A percentile compares a stretch with the other conserved stretches of the same genome.
Evolutionary conservation across 1,140 invertebrate species (phyloP).

Genomic region (Sesamia nonagrioides): DNA sequence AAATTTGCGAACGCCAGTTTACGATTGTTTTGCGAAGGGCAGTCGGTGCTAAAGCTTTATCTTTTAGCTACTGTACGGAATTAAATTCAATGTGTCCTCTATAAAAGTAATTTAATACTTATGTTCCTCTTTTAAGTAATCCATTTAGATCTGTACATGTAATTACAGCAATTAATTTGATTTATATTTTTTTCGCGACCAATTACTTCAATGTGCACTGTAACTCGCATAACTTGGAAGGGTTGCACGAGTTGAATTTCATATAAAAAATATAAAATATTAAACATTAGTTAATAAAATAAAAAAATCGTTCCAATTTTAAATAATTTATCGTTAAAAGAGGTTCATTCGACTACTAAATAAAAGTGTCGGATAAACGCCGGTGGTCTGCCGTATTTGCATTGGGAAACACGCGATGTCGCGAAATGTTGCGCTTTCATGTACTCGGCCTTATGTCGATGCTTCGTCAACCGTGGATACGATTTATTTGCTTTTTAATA

Average conservation of each 20-base stretch:
- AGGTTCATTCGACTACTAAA: background rate
- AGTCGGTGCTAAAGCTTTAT: slow-evolving; percentile 6
- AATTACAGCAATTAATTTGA: slow-evolving; percentile 14
- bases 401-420: slow-evolving; percentile 52
- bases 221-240: slow-evolving; percentile 8
- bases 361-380: slow-evolving; percentile 37
- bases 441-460: slow-evolving; percentile 45
- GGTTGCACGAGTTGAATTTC: background rate
- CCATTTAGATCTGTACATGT: slow-evolving; percentile 25
- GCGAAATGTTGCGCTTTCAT: slow-evolving; percentile 55
- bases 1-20: slow-evolving; percentile 37
- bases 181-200: slow-evolving; percentile 22
- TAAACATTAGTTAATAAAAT: too few species aligned
- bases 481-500: slow-evolving; percentile 34
- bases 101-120: slow-evolving; percentile 9
- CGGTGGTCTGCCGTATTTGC: slow-evolving; percentile 56
- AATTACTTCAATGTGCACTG: slow-evolving; percentile 7
- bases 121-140: slow-evolving; percentile 3
- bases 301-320: background rate
- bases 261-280: slow-evolving; percentile 14
- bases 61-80: slow-evolving; percentile 2
- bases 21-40: slow-evolving; percentile 16
- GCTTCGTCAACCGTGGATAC: slow-evolving; percentile 38
- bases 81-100: slow-evolving; percentile 6
- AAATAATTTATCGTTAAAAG: slow-evolving; percentile 26